Base-by-base conservation (phyloP, 2,113 vertebrate species). In the Microcebus lehilahytsara region DNA sequence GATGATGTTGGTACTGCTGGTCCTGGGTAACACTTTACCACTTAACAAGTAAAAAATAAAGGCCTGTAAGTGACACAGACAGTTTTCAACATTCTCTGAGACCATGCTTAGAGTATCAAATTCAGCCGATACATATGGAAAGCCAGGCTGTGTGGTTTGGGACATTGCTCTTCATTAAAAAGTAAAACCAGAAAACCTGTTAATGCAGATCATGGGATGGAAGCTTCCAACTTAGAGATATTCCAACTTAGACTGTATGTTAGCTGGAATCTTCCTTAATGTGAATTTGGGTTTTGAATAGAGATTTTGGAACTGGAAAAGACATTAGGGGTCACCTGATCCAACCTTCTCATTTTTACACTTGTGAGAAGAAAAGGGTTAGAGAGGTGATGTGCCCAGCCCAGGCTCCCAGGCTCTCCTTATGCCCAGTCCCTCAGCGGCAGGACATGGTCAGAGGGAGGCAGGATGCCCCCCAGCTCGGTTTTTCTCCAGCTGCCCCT, bases 301-400 rank as follows among this genome's bases (percentile, higher is more conserved):
- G 64, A 92, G 49, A 88, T 62, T 66, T 89, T 49, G 56, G n/a
- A 91, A 56, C 32, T 95, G 19, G 32, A 89, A 85, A 94, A 56
- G 51, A 22, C 27, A 34, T 34, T 74, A 46, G 51, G 8, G 5
- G 66, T 14, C 14, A 83, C 3, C 5, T 91, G n/a, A 25, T 74
- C 42, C 53, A 91, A 85, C 23, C 2, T 69, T 60, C 60, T 80
- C 9, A 20, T 75, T 94, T 87, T 78, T 12, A 85, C 22, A 81
- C 27, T 23, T 88, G 27, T 40, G 23, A 64, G 90, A 78, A 62
- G 11, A 69, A 94, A 69, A 86, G 46, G 34, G 51, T 84, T 75
- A 27, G 62, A 78, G 16, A 66, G 6, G 66, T 56, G 23, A 62
- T 3, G 58, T 2, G 42, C 30, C 34, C 74, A 37, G 34, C 32